Evolutionary conservation across 2,888 invertebrate species (phyloP), one percentile per base, ranked within the genome.

Genomic region (Ochropacha duplaris): DNA sequence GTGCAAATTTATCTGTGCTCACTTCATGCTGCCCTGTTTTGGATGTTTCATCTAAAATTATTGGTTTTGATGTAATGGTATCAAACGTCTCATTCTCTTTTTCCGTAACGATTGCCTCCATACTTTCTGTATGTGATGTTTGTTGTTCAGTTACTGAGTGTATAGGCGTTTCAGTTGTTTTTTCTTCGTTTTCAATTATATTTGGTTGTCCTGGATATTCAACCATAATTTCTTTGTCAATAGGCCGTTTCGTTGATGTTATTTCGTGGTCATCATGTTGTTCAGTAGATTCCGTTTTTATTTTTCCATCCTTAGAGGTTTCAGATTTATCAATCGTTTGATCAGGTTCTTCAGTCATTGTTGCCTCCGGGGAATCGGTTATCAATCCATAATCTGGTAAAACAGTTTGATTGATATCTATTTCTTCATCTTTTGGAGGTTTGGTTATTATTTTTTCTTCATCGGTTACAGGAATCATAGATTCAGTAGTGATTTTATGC

Each of bases 171-270:
- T 60, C 68, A 4, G 66, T 66, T 50, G 62, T 62, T 54, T 64
- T 60, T 56, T 61, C 58, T 22, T 57, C 57, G 28, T 14, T 49
- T 49, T 54, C 26, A 49, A 34, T 5, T 34, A 22, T n/a, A 44
- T n/a, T 36, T 36, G n/a, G 14, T 36, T 36, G 36, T 34, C 24
- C n/a, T 22, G 65, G 67, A 5, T 63, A 58, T 55, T 58, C 57
- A 31, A 59, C 55, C 60, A 61, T 60, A 54, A 58, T 57, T 58
- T 66, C 64, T 22, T 71, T 54, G 12, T 61, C 62, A 22, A 69
- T 70, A n/a, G 63, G 60, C 57, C 57, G 55, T 54, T 62, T 66
- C 55, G 56, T 50, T 54, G 65, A 57, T 61, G 69, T 58, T 49
- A 24, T 36, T 57, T 62, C 61, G 50, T 57, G 59, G 6, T 22